These are phyloP conservation scores for Cistogaster globosa DNA, from an alignment of 2,888 invertebrate species.

Conservation along the genomic window DNA sequence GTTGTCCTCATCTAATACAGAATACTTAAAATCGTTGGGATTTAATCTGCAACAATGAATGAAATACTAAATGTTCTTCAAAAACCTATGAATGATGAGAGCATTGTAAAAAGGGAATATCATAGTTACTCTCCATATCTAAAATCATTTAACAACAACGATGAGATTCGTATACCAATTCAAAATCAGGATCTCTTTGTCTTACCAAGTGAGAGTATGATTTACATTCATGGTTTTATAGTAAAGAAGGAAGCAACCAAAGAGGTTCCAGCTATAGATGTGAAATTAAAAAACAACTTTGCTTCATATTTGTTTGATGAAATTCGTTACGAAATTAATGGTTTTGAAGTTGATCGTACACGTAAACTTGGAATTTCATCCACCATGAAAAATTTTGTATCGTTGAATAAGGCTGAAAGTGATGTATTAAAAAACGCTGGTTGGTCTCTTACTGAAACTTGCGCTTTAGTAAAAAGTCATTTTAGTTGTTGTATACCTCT, in stretches of 20 bases:
- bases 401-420: conserved; percentile 9
- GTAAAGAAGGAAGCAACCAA: conserved; percentile 20
- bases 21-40: conserved; percentile 19
- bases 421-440: conserved; percentile 7
- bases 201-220: conserved; percentile 22
- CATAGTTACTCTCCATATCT: conserved; percentile 26
- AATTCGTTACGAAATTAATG: no score
- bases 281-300: conserved; percentile 24
- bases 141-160: conserved; percentile 10
- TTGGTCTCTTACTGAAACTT: conserved; percentile 14
- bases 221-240: conserved; percentile 19
- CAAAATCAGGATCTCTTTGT: conserved; percentile 33
- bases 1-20: neutral
- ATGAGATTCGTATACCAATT: neutral
- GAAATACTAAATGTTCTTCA: neutral
- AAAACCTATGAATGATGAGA: conserved; percentile 12
- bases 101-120: conserved; percentile 18
- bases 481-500: no score
- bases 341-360: conserved; percentile 1
- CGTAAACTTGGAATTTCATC: conserved; percentile 2
- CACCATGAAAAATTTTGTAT: conserved; percentile 14
- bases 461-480: conserved; percentile 16
- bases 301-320: conserved; percentile 8
- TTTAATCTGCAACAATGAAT: conserved; percentile 18
- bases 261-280: conserved; percentile 22